Conservation (phyloP, 2,888 invertebrate species). For the Hirtodrosophila duncani region DNA sequence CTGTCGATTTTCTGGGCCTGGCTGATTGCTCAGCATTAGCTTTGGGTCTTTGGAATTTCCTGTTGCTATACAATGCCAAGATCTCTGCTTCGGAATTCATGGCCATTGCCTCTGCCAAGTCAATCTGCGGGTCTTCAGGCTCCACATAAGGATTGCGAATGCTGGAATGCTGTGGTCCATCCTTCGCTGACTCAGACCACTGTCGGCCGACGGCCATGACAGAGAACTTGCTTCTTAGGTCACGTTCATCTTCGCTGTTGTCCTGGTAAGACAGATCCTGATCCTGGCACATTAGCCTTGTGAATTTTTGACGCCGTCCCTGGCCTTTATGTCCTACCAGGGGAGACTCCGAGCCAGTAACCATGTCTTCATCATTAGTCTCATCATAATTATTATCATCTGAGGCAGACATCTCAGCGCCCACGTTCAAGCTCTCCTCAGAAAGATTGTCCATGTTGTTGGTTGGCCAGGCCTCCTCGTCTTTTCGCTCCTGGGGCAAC, state of each 20-base stretch:
- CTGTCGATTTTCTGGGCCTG: not conserved
- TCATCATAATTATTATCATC: conserved; percentile 15
- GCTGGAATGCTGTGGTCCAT: no score
- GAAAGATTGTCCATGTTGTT: conserved; percentile 8
- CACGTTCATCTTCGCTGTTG: conserved; percentile 11
- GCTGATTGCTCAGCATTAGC: not conserved
- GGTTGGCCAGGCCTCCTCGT: not conserved
- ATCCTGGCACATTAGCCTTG: conserved; percentile 9
- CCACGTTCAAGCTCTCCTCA: conserved; percentile 37
- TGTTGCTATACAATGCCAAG: not conserved
- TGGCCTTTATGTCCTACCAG: not conserved
- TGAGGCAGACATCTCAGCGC: conserved; percentile 43
- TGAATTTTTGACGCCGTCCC: conserved; percentile 27
- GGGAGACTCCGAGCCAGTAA: not conserved
- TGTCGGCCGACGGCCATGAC: not conserved
- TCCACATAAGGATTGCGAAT: no score
- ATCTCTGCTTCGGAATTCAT: not conserved
- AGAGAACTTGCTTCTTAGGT: not conserved
- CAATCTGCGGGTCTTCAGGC: no score
- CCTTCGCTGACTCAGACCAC: not conserved
- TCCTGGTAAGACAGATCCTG: no score
- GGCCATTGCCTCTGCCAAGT: no score
- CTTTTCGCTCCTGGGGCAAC: not conserved
- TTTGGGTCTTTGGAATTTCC: no score
- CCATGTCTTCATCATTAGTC: no score